A percentile compares a stretch with the other conserved stretches of the same genome.
Conservation (phyloP, 2,888 invertebrate genomes). For the Hecatera dysodea region DNA sequence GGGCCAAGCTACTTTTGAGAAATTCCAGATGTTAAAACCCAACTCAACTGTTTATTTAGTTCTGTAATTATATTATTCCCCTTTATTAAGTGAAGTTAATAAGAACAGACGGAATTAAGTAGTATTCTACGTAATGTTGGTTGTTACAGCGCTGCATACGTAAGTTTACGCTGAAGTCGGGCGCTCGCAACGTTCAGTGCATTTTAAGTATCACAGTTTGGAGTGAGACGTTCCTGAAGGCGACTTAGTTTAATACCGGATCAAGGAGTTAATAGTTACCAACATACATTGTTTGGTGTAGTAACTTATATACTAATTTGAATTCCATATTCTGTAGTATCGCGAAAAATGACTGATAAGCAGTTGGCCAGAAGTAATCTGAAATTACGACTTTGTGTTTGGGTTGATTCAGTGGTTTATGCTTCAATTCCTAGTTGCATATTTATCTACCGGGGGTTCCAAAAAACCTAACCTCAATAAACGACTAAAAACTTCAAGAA, state of each 20-base stretch:
- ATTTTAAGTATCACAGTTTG: slow-evolving; percentile 32
- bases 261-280: slow-evolving; percentile 11
- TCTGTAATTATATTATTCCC: not conserved
- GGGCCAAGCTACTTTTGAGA: too few relatives aligned
- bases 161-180: slow-evolving; percentile 69
- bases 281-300: slow-evolving; percentile 4
- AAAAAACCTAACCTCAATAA: too few relatives aligned
- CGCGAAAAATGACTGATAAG: too few relatives aligned
- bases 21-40: not conserved
- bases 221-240: slow-evolving; percentile 20
- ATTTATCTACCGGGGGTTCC: too few relatives aligned
- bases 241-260: slow-evolving; percentile 2
- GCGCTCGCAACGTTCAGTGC: slow-evolving; percentile 65
- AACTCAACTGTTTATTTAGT: not conserved
- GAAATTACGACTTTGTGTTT: too few relatives aligned
- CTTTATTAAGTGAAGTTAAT: slow-evolving; percentile 8
- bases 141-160: slow-evolving; percentile 79
- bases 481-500: too few relatives aligned
- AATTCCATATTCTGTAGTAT: too few relatives aligned
- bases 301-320: not conserved
- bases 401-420: too few relatives aligned
- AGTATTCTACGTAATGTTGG: slow-evolving; percentile 70
- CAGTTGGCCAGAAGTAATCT: too few relatives aligned
- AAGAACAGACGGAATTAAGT: slow-evolving; percentile 22
- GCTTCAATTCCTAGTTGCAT: too few relatives aligned